These are phyloP conservation scores for Cydia splendana DNA, from an alignment of 1,140 invertebrate species.

Conservation along the genomic window DNA sequence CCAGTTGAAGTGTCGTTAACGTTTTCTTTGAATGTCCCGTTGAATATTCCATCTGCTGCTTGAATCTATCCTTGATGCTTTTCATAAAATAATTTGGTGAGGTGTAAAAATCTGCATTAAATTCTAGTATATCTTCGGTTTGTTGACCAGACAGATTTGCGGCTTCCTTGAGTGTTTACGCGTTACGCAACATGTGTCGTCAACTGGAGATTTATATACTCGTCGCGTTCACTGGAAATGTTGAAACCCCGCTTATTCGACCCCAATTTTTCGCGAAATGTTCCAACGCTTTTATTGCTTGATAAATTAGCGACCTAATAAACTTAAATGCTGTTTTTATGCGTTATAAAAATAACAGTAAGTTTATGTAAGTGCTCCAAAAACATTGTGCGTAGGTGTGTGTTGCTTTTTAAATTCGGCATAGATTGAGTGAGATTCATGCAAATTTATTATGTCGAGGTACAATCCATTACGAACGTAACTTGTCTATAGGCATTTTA, in stretches of 20 bases:
- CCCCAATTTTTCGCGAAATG: conserved; percentile 44
- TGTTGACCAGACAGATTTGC: conserved; percentile 45
- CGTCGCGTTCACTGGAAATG: conserved; percentile 37
- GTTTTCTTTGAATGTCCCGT: not conserved
- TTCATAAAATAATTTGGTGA: not conserved
- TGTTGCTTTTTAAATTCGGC: conserved; percentile 52
- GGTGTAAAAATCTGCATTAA: not conserved
- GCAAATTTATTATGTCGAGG: not conserved
- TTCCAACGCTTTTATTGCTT: conserved; percentile 41
- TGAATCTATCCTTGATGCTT: not conserved
- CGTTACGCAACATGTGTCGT: conserved; percentile 45
- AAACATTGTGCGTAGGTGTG: conserved; percentile 53
- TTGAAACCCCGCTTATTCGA: conserved; percentile 41
- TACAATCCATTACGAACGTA: not conserved
- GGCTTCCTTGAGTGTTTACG: conserved; percentile 36
- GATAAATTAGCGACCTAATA: conserved; percentile 48
- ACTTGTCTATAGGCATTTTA: not conserved
- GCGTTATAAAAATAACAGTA: conserved; percentile 49
- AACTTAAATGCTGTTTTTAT: conserved; percentile 47
- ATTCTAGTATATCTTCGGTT: conserved; percentile 34
- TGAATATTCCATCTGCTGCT: not conserved
- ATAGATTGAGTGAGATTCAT: conserved; percentile 23
- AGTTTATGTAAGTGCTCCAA: conserved; percentile 64
- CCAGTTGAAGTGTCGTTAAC: conserved; percentile 1
- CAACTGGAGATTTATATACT: conserved; percentile 48